Conservation (phyloP, 2,113 vertebrate genomes). For the Galemys pyrenaicus region DNA sequence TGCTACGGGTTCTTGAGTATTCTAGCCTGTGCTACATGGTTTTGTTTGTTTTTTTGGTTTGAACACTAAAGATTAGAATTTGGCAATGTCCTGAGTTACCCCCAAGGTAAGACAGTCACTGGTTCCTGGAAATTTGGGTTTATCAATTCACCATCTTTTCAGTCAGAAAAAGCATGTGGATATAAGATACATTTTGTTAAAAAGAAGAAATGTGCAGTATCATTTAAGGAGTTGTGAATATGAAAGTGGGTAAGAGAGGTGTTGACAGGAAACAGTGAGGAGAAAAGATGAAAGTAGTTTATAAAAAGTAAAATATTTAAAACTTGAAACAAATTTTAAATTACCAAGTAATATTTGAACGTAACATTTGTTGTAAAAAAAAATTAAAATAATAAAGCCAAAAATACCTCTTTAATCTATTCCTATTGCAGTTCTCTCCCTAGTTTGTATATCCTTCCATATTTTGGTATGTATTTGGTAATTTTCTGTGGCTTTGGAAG, state of each 20-base stretch:
- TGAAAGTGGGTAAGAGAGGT: background rate
- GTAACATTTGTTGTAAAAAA: background rate
- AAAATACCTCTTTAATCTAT: background rate
- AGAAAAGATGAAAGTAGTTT: background rate
- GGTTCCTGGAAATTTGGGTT: conserved; percentile 25
- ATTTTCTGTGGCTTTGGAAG: conserved; percentile 20
- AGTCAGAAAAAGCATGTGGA: conserved; percentile 20
- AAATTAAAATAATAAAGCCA: conserved; percentile 4
- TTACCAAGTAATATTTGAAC: conserved; percentile 15
- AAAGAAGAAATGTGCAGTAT: conserved; percentile 5
- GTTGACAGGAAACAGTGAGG: background rate
- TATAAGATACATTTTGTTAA: background rate
- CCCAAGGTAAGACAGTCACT: background rate
- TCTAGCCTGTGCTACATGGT: conserved; percentile 15
- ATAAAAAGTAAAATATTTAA: background rate
- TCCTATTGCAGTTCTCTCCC: background rate
- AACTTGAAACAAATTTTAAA: conserved; percentile 34
- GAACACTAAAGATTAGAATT: background rate
- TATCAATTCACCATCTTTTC: background rate
- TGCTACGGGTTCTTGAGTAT: conserved; percentile 4
- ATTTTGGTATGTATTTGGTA: background rate
- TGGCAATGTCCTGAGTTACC: background rate
- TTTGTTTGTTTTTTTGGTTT: no score
- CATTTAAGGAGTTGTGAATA: background rate
- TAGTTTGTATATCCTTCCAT: background rate